phyloP scores from a whole-genome alignment of 2,888 invertebrate species.

The Drosophila rellima region DNA sequence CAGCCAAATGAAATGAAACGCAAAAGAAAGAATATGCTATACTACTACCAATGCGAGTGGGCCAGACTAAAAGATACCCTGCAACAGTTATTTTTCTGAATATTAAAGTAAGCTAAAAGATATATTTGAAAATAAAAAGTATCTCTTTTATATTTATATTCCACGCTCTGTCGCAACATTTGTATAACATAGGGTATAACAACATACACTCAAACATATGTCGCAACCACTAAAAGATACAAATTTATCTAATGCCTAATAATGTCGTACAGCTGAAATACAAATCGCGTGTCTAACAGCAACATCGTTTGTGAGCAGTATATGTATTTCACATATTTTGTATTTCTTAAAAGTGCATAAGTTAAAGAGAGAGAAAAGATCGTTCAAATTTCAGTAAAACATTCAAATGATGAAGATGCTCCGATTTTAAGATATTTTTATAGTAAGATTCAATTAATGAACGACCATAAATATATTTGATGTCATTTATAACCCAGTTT shows the following conservation, averaged over 20 bases:
- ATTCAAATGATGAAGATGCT: neutral
- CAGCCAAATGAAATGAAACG: slow-evolving; percentile 66
- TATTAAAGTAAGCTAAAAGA: neutral
- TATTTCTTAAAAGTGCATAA: slow-evolving; percentile 17
- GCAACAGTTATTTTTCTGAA: neutral
- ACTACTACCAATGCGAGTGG: neutral
- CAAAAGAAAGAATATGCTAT: slow-evolving; percentile 47
- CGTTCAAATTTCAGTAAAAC: neutral
- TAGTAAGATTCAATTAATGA: slow-evolving; percentile 2
- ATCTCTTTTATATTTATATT: neutral
- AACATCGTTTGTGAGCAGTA: slow-evolving; percentile 22
- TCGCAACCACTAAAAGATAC: slow-evolving; percentile 44
- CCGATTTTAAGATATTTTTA: slow-evolving; percentile 1
- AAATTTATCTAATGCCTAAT: slow-evolving; percentile 55
- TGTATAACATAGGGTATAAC: slow-evolving; percentile 15
- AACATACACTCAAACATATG: slow-evolving; percentile 30
- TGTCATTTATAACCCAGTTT: slow-evolving; percentile 18
- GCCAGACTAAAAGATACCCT: slow-evolving; percentile 21
- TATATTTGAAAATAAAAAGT: neutral
- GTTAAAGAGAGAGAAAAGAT: neutral
- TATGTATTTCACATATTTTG: slow-evolving; percentile 33
- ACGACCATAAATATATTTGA: slow-evolving; percentile 1
- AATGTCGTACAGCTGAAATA: slow-evolving; percentile 27
- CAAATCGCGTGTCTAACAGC: slow-evolving; percentile 40
- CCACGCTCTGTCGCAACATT: slow-evolving; percentile 1